These are phyloP conservation scores for Agrilus planipennis DNA, from an alignment of 1,140 invertebrate species.

Conservation along the genomic window DNA sequence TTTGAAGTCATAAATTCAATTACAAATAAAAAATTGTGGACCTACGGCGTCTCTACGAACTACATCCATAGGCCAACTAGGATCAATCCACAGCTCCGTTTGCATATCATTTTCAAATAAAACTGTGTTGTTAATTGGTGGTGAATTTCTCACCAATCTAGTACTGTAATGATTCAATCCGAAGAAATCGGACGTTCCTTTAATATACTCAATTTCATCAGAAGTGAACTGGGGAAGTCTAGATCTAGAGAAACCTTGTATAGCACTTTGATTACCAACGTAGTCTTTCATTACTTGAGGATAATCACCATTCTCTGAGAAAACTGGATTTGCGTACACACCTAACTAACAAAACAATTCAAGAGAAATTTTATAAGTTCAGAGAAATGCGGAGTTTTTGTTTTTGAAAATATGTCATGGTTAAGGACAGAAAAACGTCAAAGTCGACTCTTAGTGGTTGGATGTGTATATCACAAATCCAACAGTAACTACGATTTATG, in stretches of 20 bases:
- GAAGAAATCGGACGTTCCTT: conserved; percentile 41
- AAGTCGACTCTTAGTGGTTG: no score
- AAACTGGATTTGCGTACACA: conserved; percentile 51
- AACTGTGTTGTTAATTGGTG: background rate
- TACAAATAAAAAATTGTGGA: no score
- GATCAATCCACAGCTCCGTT: background rate
- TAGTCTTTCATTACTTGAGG: conserved; percentile 40
- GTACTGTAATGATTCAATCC: conserved; percentile 41
- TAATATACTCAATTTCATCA: conserved; percentile 30
- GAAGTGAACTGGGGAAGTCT: conserved; percentile 46
- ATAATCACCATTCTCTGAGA: conserved; percentile 45
- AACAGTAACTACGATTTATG: no score
- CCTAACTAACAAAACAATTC: no score
- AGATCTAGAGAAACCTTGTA: conserved; percentile 39
- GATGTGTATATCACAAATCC: no score
- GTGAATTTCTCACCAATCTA: background rate
- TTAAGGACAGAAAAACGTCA: no score
- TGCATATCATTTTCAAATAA: conserved; percentile 2
- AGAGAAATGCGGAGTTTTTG: no score
- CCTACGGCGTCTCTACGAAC: no score
- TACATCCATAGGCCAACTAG: no score
- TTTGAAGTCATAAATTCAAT: conserved; percentile 4
- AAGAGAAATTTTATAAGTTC: no score
- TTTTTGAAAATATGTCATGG: no score
- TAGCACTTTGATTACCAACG: conserved; percentile 39